These are phyloP conservation scores for Drosophila yooni DNA, from an alignment of 2,888 invertebrate species.

Conservation along the genomic window DNA sequence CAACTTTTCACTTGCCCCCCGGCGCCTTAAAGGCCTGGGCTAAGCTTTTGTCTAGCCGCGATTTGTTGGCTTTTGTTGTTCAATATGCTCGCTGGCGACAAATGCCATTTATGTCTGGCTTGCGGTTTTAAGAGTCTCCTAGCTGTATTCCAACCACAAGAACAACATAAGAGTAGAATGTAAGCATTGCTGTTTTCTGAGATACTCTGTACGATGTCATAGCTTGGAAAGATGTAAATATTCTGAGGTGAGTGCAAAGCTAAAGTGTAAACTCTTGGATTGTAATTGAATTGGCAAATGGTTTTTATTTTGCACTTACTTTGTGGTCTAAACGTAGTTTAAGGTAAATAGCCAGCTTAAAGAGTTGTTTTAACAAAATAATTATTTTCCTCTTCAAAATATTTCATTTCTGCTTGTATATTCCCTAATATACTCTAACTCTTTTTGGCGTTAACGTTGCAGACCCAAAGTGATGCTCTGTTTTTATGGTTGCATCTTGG, in stretches of 20 bases:
- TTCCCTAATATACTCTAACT: slow-evolving; percentile 1
- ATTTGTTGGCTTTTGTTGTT: slow-evolving; percentile 55
- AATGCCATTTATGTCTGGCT: slow-evolving; percentile 55
- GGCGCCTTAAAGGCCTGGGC: slow-evolving; percentile 3
- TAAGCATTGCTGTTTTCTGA: background rate
- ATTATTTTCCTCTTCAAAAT: background rate
- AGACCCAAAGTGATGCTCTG: slow-evolving; percentile 9
- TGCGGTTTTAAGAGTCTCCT: slow-evolving; percentile 33
- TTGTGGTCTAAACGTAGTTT: background rate
- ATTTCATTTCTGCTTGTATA: background rate
- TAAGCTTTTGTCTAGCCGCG: slow-evolving; percentile 37
- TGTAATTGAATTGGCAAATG: background rate
- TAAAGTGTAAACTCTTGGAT: too few relatives aligned
- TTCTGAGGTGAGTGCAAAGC: background rate
- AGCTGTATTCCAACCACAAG: background rate
- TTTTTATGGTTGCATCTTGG: slow-evolving; percentile 38
- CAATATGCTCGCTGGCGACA: slow-evolving; percentile 52
- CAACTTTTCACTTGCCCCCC: background rate
- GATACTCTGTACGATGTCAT: slow-evolving; percentile 1
- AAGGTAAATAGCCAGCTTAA: background rate
- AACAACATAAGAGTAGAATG: background rate
- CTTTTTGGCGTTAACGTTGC: background rate
- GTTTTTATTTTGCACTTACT: background rate
- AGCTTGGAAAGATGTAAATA: background rate
- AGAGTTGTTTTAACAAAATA: background rate